Conservation (phyloP, 2,888 invertebrate species). For the Oxycera nigricornis region DNA sequence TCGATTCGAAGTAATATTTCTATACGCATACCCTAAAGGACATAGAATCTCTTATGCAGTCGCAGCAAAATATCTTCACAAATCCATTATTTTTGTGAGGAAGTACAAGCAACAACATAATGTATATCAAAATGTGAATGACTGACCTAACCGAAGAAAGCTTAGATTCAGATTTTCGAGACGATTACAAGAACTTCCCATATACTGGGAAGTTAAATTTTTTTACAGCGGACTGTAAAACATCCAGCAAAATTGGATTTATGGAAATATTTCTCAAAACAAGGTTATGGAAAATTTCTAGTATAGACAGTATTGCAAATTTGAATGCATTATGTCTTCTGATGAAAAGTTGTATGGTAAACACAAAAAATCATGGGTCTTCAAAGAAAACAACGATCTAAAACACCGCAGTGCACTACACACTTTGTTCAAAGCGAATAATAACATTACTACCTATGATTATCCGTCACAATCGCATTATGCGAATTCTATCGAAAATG, state of each 20-base stretch:
- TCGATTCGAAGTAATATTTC: neutral
- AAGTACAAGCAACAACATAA: neutral
- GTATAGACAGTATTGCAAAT: neutral
- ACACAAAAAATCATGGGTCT: no score
- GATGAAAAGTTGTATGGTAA: no score
- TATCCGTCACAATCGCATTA: neutral
- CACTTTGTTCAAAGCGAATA: neutral
- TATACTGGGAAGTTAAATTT: neutral
- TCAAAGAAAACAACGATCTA: neutral
- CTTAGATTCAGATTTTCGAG: neutral
- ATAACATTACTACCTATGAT: neutral
- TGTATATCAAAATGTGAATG: neutral
- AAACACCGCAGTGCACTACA: neutral
- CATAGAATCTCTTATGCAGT: neutral
- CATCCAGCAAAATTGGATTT: neutral
- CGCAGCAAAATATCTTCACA: neutral
- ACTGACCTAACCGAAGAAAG: neutral
- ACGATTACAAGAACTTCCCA: no score
- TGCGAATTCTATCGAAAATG: neutral
- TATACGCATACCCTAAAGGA: neutral
- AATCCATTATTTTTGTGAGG: neutral
- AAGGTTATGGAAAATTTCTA: neutral
- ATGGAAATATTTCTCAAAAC: neutral
- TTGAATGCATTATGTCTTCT: neutral
- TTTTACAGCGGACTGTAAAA: neutral